Evolutionary conservation across 2,797 vertebrate species (phyloP).

Genomic region (Knipowitschia caucasica): DNA sequence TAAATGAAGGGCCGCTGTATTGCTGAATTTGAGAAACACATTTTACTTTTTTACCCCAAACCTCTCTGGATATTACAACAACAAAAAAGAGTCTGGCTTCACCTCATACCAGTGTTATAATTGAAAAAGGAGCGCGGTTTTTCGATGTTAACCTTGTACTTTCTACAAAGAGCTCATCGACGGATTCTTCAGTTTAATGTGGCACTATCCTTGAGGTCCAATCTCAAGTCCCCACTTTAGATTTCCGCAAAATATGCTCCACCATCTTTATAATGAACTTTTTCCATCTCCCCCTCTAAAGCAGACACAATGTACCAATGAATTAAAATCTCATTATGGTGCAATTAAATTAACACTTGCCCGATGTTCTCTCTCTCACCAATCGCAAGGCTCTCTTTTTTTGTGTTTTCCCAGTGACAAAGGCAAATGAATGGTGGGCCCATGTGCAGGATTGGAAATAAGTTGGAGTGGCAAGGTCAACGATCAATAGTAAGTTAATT

Average conservation of each 20-base stretch:
- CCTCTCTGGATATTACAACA: neutral
- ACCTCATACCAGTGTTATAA: no score
- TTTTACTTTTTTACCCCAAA: neutral
- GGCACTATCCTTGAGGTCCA: conserved; percentile 28
- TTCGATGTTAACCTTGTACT: neutral
- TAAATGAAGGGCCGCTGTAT: no score
- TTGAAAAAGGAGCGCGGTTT: neutral
- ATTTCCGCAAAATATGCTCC: conserved; percentile 31
- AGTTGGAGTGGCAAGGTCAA: conserved; percentile 65
- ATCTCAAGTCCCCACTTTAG: conserved; percentile 28
- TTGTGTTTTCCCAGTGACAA: conserved; percentile 29
- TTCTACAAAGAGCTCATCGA: neutral
- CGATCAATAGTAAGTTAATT: conserved; percentile 80
- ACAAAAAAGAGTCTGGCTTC: neutral
- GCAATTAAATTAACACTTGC: conserved; percentile 28
- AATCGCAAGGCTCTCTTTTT: neutral
- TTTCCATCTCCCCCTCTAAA: neutral
- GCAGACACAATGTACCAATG: neutral
- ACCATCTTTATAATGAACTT: conserved; percentile 14
- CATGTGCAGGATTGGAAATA: conserved; percentile 60
- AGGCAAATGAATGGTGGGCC: conserved; percentile 39
- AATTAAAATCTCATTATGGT: conserved; percentile 23
- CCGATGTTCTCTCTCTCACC: conserved; percentile 12
- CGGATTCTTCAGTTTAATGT: conserved; percentile 23
- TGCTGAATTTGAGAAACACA: neutral